Evolutionary conservation across 2,797 vertebrate species (phyloP).

Genomic region (Naso thynnoides): DNA sequence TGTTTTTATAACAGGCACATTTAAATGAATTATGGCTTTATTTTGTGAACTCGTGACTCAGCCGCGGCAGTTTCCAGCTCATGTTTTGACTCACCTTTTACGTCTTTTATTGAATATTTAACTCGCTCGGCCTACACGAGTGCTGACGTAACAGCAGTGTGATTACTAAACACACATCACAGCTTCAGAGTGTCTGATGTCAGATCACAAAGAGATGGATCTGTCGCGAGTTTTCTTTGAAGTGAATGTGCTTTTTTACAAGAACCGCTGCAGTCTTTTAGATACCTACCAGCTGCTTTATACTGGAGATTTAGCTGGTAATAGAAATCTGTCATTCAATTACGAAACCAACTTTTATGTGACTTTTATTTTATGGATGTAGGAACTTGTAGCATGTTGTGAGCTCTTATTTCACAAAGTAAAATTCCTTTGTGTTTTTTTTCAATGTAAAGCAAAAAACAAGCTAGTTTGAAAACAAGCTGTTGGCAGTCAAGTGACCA

Average conservation of each 20-base stretch:
- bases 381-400: not conserved
- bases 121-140: not conserved
- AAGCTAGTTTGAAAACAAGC: too few relatives aligned
- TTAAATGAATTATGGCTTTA: constrained; percentile 42
- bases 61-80: constrained; percentile 13
- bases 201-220: constrained; percentile 58
- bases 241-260: constrained; percentile 25
- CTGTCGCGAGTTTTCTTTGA: constrained; percentile 53
- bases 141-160: constrained; percentile 27
- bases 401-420: not conserved
- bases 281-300: constrained; percentile 53
- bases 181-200: constrained; percentile 52
- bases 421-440: constrained; percentile 19
- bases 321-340: constrained; percentile 43
- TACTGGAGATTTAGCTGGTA: constrained; percentile 24
- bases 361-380: constrained; percentile 39
- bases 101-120: constrained; percentile 27
- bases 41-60: constrained; percentile 55
- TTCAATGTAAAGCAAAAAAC: constrained; percentile 7
- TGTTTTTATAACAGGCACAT: constrained; percentile 44
- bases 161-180: constrained; percentile 54
- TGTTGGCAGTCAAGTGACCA: constrained; percentile 26
- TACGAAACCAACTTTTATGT: constrained; percentile 47
- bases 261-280: constrained; percentile 47
- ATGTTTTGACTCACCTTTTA: constrained; percentile 40